phyloP scores from a whole-genome alignment of 1,140 invertebrate genomes.

The Wiebesia pumilae region DNA sequence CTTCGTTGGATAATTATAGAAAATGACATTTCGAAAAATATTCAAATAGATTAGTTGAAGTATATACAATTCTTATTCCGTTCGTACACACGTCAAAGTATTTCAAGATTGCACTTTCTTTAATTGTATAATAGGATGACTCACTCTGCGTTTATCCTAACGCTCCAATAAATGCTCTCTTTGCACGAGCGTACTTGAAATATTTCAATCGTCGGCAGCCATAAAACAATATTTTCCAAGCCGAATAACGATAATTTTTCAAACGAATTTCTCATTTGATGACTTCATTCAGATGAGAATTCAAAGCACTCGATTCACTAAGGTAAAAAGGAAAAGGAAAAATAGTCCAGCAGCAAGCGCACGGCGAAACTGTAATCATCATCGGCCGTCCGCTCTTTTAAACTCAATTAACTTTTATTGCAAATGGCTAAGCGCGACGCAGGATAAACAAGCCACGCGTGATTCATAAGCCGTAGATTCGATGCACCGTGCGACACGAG shows the following conservation, averaged over 20 bases:
- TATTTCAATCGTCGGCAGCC: neutral
- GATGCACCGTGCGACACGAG: neutral
- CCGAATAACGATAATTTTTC: neutral
- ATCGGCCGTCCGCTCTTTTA: neutral
- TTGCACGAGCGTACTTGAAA: neutral
- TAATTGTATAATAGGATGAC: neutral
- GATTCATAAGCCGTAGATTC: slow-evolving; percentile 16
- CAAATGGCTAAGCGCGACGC: neutral
- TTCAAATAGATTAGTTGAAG: neutral
- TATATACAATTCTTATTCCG: neutral
- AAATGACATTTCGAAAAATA: neutral
- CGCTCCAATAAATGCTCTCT: neutral
- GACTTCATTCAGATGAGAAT: neutral
- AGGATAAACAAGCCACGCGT: neutral
- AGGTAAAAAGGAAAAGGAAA: neutral
- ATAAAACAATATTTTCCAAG: neutral
- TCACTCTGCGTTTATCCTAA: neutral
- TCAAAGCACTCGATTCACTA: neutral
- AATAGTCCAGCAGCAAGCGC: neutral
- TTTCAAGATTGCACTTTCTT: neutral
- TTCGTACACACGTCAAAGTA: neutral
- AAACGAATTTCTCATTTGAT: neutral
- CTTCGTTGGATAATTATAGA: no score
- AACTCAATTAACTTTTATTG: slow-evolving; percentile 22
- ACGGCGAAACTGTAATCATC: neutral